phyloP scores from a whole-genome alignment of 2,797 vertebrate species.

The Holocentrus rufus region DNA sequence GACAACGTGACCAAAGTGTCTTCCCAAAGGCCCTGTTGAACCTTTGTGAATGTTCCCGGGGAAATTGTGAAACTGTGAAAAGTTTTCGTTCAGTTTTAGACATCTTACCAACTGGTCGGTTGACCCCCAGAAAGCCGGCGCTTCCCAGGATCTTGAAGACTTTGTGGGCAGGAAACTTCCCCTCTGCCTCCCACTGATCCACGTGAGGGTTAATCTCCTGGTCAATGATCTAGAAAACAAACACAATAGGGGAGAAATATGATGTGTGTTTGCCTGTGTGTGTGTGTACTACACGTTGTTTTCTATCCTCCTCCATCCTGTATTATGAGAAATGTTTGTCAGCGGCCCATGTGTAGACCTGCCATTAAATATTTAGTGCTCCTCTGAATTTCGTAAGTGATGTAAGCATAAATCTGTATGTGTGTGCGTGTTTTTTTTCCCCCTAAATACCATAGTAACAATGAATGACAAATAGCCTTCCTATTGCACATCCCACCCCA shows the following conservation, averaged over 20 bases:
- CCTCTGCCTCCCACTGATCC: constrained; percentile 87
- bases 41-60: too few species aligned
- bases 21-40: too few species aligned
- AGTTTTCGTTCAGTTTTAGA: neutral
- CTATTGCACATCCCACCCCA: constrained; percentile 12
- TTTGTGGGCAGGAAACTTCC: constrained; percentile 86
- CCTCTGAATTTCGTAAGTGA: neutral
- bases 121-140: constrained; percentile 87
- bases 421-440: neutral
- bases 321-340: neutral
- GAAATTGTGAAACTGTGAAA: too few species aligned
- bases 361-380: neutral
- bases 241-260: constrained; percentile 35
- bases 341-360: neutral
- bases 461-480: constrained; percentile 5
- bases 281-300: neutral
- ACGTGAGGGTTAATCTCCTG: constrained; percentile 89
- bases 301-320: neutral
- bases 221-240: constrained; percentile 84
- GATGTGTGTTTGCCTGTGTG: neutral
- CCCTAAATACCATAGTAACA: neutral
- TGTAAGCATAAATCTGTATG: neutral
- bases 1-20: too few species aligned
- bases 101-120: constrained; percentile 83
- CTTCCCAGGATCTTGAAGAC: constrained; percentile 87